Base-by-base conservation (phyloP, 2,113 vertebrate genomes). In the Vireo altiloquus region DNA sequence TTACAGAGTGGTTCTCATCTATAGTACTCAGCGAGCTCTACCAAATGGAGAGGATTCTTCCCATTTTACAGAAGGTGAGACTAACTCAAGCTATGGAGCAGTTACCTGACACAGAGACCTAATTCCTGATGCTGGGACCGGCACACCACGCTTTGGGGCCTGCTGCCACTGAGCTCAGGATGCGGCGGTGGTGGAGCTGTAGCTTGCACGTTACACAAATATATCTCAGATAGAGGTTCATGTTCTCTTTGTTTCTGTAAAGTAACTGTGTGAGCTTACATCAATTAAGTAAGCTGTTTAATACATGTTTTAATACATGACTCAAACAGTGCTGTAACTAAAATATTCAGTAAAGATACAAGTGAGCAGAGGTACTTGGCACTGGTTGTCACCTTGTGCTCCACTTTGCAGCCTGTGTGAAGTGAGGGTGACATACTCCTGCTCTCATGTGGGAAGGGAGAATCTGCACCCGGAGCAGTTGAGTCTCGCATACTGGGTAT, bases 121-220 rank as follows among this genome's bases (percentile, higher is more conserved):
- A 39, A 27, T 92, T 94, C 60, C 56, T 18, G 19, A 1, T 60
- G 56, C n/a, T 82, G 2, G 2, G 70, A 76, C 57, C 70, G 53
- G 57, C 28, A n/a, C 0, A 0, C 16, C 0, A 1, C 0, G 1
- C 69, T 81, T 75, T 49, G 61, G 19, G 46, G 20, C 13, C 18
- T 7, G 1, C 63, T 64, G 46, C 70, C 50, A 10, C 37, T 13
- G 56, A 57, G 40, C 20, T 77, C 44, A 30, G 23, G 5, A 5
- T 37, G 53, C 6, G 4, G n/a, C 40, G 28, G 4, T 18, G 49
- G 18, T 69, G 68, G 47, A 80, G 63, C 54, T 85, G 66, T 52
- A 39, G 33, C 39, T 59, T 39, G 10, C 39, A 16, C 16, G 0
- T 42, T 21, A 13, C 71, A 74, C 64, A 69, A 74, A 59, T 35